These are phyloP conservation scores for Clarias batrachus DNA, from an alignment of 2,113 vertebrate genomes.

Conservation along the genomic window DNA sequence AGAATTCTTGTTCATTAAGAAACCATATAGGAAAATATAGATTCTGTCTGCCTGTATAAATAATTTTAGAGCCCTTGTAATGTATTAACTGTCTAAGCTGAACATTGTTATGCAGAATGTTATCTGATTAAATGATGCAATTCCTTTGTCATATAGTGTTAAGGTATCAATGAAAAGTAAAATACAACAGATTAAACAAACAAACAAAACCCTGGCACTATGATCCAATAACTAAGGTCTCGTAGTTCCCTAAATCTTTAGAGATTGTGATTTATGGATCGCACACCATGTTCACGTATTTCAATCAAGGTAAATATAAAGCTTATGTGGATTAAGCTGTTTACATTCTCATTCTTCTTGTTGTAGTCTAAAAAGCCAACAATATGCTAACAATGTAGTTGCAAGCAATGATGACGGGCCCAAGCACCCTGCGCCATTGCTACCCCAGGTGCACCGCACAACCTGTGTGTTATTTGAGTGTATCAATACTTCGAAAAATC, in stretches of 20 bases:
- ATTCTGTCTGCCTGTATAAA: slow-evolving; percentile 24
- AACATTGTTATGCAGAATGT: slow-evolving; percentile 28
- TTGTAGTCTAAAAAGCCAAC: slow-evolving; percentile 46
- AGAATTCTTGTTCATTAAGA: slow-evolving; percentile 32
- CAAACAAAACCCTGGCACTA: slow-evolving; percentile 14
- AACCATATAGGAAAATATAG: slow-evolving; percentile 26
- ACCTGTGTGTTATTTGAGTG: too few relatives aligned
- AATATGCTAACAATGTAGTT: slow-evolving; percentile 18
- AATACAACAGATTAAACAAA: slow-evolving; percentile 10
- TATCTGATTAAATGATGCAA: slow-evolving; percentile 18
- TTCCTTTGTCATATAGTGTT: background rate
- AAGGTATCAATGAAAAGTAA: background rate
- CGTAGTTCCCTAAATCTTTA: too few relatives aligned
- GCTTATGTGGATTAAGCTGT: slow-evolving; percentile 53
- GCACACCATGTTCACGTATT: slow-evolving; percentile 41
- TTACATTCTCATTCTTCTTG: slow-evolving; percentile 54
- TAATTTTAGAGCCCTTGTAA: background rate
- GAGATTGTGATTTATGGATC: slow-evolving; percentile 46
- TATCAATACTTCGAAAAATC: too few relatives aligned
- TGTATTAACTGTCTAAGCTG: background rate
- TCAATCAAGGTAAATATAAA: slow-evolving; percentile 48
- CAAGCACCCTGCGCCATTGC: too few relatives aligned
- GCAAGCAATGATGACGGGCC: too few relatives aligned
- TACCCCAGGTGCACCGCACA: too few relatives aligned
- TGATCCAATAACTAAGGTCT: slow-evolving; percentile 7